Base-by-base conservation (phyloP, 2,113 vertebrate species). In the Antechinus stuartii region DNA sequence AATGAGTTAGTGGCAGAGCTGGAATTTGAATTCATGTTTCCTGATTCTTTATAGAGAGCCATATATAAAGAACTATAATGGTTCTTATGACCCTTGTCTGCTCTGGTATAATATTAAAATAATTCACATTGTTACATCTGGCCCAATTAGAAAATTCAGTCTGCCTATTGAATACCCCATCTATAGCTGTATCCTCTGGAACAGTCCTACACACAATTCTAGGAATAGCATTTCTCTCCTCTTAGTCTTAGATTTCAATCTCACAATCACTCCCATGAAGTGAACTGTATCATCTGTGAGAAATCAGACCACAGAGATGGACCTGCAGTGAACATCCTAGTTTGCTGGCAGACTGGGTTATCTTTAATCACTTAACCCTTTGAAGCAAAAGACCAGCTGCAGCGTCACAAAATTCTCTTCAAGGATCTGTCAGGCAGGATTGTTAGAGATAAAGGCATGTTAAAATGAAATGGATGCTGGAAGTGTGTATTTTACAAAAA, bases 241-340 rank as follows among this genome's bases (percentile, higher is more conserved):
- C 94, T 95, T 95, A 42, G 91, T 95, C 96, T 98, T 97, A 96
- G 97, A 98, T 98, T 97, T 97, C 97, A 98, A 98, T 98, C 98
- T 98, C 94, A 96, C 93, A 97, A 93, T 97, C 97, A 96, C 96
- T 8, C 22, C 95, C 96, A 97, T 96, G 96, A 98, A 98, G 97
- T 96, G 94, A 97, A 97, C 97, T 98, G 96, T 97, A 98, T 98
- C 96, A 96, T 97, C 96, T 95, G 6, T 97, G 97, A 98, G 96
- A 97, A 97, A 98, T 98, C 97, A 97, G 98, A 97, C 98, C 96
- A 97, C 97, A 98, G 97, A 97, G 96, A 97, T 1, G 3, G 97
- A 95, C 95, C 94, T 96, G 97, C 96, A 96, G 96, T 90, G 90
- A 84, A 84, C 68, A 84, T 2, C 68, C 68, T n/a, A 84, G 16